These are phyloP conservation scores for Chrosomus eos DNA, from an alignment of 2,797 vertebrate species.

Conservation along the genomic window DNA sequence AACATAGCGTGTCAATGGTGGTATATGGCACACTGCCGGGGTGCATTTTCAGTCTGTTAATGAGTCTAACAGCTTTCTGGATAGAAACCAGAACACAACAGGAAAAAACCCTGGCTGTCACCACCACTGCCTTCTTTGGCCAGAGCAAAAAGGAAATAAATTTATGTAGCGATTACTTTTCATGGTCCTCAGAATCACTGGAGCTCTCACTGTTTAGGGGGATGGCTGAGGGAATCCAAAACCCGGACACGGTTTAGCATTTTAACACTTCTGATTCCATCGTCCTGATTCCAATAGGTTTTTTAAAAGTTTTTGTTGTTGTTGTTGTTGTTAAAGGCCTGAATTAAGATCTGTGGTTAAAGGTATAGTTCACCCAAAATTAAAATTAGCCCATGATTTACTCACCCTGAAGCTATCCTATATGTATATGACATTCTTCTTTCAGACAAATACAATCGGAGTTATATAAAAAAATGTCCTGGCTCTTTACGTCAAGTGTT, in stretches of 20 bases:
- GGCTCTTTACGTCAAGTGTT: too few species aligned
- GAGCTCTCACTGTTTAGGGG: conserved; percentile 53
- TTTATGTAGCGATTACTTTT: conserved; percentile 73
- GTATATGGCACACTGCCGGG: conserved; percentile 60
- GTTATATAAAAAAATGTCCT: too few species aligned
- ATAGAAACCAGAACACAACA: conserved; percentile 70
- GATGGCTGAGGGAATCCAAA: not conserved
- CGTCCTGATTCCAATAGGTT: not conserved
- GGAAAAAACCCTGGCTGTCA: conserved; percentile 74
- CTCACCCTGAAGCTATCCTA: too few species aligned
- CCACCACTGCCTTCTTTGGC: conserved; percentile 67
- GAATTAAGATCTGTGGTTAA: not conserved
- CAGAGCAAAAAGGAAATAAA: conserved; percentile 64
- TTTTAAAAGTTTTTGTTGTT: not conserved
- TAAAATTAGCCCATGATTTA: too few species aligned
- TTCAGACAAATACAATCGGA: too few species aligned
- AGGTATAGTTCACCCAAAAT: too few species aligned
- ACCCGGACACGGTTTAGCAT: not conserved
- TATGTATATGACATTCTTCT: too few species aligned
- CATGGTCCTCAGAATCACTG: conserved; percentile 60
- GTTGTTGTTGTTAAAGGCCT: not conserved
- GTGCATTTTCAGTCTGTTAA: conserved; percentile 72
- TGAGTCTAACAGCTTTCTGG: conserved; percentile 73
- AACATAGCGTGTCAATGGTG: conserved; percentile 8
- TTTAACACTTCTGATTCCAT: not conserved